Percentiles rank a stretch among this genome's conserved stretches.
Conservation (phyloP, 2,113 vertebrate genomes). For the Sebastes schlegelii region DNA sequence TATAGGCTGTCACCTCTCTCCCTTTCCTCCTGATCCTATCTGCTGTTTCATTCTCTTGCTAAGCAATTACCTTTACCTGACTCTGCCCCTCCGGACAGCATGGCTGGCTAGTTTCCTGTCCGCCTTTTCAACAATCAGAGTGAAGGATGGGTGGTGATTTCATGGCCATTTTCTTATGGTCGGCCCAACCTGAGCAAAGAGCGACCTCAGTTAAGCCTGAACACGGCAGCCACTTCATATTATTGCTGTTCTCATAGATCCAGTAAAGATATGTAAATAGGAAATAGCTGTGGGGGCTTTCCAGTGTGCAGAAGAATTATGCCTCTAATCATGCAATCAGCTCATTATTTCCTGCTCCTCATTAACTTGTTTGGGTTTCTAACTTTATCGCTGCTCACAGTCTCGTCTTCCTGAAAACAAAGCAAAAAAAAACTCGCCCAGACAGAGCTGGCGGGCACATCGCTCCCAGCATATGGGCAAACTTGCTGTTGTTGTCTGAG, state of each 20-base stretch:
- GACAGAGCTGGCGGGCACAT: slow-evolving; percentile 44
- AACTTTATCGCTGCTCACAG: slow-evolving; percentile 47
- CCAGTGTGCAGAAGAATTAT: slow-evolving; percentile 22
- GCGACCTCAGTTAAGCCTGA: slow-evolving; percentile 5
- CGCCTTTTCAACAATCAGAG: slow-evolving; percentile 49
- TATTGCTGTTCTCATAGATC: slow-evolving; percentile 23
- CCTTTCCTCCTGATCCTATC: slow-evolving; percentile 61
- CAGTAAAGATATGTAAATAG: slow-evolving; percentile 36
- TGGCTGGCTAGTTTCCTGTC: slow-evolving; percentile 52
- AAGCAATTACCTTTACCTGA: slow-evolving; percentile 73
- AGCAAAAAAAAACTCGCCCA: slow-evolving; percentile 30
- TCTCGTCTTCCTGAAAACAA: slow-evolving; percentile 39
- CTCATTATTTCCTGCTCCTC: slow-evolving; percentile 70
- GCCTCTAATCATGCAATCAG: slow-evolving; percentile 59
- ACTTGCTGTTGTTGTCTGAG: slow-evolving; percentile 38
- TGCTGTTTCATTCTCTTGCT: slow-evolving; percentile 65
- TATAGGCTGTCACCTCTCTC: slow-evolving; percentile 61
- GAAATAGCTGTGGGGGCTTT: slow-evolving; percentile 28
- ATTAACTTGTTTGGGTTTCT: slow-evolving; percentile 74
- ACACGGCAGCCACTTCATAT: slow-evolving; percentile 13
- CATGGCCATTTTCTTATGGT: slow-evolving; percentile 37
- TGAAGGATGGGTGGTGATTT: slow-evolving; percentile 44
- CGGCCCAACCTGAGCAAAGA: slow-evolving; percentile 34
- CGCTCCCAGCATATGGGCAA: slow-evolving; percentile 31
- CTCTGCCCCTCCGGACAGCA: slow-evolving; percentile 57